Percentiles rank a stretch among this genome's conserved stretches.
Conservation (phyloP, 1,140 invertebrate species). For the Trissolcus basalis region DNA sequence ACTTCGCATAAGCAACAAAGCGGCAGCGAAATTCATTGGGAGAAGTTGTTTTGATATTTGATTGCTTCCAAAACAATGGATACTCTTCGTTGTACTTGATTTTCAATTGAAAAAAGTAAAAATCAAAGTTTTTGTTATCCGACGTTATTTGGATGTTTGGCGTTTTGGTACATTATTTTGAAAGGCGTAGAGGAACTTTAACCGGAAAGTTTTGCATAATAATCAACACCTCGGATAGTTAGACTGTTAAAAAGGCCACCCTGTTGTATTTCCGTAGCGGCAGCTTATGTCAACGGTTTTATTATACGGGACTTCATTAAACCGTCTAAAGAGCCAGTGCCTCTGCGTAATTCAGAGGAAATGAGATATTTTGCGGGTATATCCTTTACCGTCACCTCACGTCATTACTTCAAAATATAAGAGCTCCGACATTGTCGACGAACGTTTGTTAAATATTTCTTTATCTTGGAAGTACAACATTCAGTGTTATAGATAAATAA, state of each 20-base stretch:
- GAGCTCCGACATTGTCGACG: constrained; percentile 45
- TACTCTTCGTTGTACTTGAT: no score
- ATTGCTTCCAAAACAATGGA: no score
- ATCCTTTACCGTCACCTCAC: constrained; percentile 53
- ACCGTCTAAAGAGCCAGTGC: constrained; percentile 46
- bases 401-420: constrained; percentile 53
- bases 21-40: constrained; percentile 12
- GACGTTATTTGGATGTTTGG: no score
- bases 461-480: no score
- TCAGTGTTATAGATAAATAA: no score
- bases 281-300: constrained; percentile 51
- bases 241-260: constrained; percentile 49
- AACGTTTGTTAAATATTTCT: no score
- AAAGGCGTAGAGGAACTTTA: no score
- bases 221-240: constrained; percentile 27
- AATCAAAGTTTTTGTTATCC: no score
- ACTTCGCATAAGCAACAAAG: background rate
- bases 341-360: constrained; percentile 49
- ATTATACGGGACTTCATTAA: constrained; percentile 66
- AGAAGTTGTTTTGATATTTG: constrained; percentile 1
- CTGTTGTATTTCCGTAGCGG: constrained; percentile 15
- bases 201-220: no score
- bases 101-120: no score
- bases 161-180: no score
- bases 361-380: constrained; percentile 53